Evolutionary conservation across 92 coral and sea anemone genomes (phyloP).

Genomic region (Galaxea fascicularis): DNA sequence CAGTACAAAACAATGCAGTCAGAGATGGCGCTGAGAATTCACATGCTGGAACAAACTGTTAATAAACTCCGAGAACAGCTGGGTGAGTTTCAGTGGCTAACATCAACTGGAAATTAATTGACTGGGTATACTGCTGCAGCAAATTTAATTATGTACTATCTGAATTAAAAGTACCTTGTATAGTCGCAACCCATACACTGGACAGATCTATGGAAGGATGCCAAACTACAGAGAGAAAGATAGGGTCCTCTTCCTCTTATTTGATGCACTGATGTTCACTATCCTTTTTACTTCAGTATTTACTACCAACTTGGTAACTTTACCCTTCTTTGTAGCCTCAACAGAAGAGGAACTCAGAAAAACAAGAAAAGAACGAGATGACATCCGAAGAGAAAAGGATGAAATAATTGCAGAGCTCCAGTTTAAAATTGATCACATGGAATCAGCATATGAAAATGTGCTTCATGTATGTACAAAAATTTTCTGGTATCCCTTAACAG

Average conservation of each 20-base stretch:
- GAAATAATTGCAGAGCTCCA: slow-evolving; percentile 93
- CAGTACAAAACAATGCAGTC: slow-evolving; percentile 99
- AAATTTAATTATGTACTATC: too few relatives aligned
- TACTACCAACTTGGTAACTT: too few relatives aligned
- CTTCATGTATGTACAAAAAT: slow-evolving; percentile 82
- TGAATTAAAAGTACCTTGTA: too few relatives aligned
- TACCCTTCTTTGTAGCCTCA: slow-evolving; percentile 54
- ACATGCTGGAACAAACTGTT: slow-evolving; percentile 96
- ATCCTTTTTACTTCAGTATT: too few relatives aligned
- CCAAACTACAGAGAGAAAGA: too few relatives aligned
- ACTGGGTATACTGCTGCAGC: too few relatives aligned
- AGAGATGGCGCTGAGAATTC: slow-evolving; percentile 97
- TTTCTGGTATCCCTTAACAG: too few relatives aligned
- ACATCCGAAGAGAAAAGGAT: slow-evolving; percentile 92
- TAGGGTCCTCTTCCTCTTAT: too few relatives aligned
- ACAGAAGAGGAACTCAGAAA: slow-evolving; percentile 88
- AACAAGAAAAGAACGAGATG: slow-evolving; percentile 94
- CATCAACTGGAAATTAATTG: background rate
- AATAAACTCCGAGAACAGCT: slow-evolving; percentile 88
- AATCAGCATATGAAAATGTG: slow-evolving; percentile 96
- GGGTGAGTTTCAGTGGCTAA: slow-evolving; percentile 57
- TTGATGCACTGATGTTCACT: too few relatives aligned
- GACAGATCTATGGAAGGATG: too few relatives aligned
- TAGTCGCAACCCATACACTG: too few relatives aligned
- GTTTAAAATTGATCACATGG: slow-evolving; percentile 97